Conservation (phyloP, 1,140 invertebrate species). For the Oncopodura yosiiana region DNA sequence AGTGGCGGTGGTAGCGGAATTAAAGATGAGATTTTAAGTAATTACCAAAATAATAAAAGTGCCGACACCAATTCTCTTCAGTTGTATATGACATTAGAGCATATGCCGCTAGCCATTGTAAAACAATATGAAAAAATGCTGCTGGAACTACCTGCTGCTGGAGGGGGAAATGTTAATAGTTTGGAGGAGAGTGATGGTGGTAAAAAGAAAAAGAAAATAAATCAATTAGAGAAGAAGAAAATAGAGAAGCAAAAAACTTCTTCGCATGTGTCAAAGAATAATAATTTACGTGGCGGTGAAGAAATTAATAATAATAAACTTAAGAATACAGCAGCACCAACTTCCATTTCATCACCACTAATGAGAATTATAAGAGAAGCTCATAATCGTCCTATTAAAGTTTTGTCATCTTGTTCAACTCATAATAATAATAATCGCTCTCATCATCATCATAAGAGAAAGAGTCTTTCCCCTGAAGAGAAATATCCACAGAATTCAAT, state of each 20-base stretch:
- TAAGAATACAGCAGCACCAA: too few species aligned
- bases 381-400: background rate
- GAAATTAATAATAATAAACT: too few species aligned
- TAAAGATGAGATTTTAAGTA: too few species aligned
- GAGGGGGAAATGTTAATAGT: background rate
- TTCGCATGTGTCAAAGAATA: background rate
- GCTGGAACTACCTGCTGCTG: conserved; percentile 29
- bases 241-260: conserved; percentile 1
- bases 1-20: too few species aligned
- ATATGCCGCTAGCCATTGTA: conserved; percentile 33
- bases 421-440: too few species aligned
- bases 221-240: background rate
- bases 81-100: conserved; percentile 35
- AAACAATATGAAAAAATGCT: conserved; percentile 34
- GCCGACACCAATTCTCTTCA: conserved; percentile 32
- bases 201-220: background rate
- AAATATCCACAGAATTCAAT: too few species aligned
- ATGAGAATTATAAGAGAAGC: background rate
- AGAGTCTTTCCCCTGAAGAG: too few species aligned
- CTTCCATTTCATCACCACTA: too few species aligned
- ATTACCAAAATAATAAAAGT: too few species aligned
- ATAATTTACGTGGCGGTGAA: too few species aligned
- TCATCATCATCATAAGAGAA: too few species aligned
- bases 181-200: background rate
- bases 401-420: too few species aligned